A percentile compares a stretch with the other conserved stretches of the same genome.
These are phyloP conservation scores for Marmota monax DNA, from an alignment of 2,113 vertebrate genomes.

Conservation along the genomic window DNA sequence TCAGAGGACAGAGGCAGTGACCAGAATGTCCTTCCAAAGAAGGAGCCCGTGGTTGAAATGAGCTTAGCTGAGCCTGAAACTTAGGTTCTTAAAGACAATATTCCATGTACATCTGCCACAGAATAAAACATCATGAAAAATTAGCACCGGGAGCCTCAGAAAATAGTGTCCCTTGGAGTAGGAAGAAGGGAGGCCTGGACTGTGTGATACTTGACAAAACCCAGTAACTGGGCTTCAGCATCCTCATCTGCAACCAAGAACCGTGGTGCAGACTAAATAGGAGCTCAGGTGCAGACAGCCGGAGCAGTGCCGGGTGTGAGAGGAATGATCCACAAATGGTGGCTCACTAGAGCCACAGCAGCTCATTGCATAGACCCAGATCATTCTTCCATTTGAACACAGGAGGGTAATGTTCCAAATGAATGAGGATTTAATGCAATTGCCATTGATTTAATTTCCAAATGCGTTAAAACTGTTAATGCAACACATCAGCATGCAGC, in stretches of 20 bases:
- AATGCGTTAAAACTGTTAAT: conserved; percentile 76
- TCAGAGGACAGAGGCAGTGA: background rate
- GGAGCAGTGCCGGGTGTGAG: background rate
- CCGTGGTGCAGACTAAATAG: background rate
- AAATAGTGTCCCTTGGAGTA: background rate
- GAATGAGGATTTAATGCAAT: conserved; percentile 70
- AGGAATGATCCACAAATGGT: background rate
- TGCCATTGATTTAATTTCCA: conserved; percentile 81
- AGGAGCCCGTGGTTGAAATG: background rate
- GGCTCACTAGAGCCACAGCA: background rate
- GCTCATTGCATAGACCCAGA: background rate
- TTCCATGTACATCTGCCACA: background rate
- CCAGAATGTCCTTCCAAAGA: background rate
- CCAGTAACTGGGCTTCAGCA: background rate
- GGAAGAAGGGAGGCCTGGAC: background rate
- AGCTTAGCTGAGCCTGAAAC: background rate
- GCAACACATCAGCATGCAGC: conserved; percentile 81
- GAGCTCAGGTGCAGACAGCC: background rate
- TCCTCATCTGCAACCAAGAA: background rate
- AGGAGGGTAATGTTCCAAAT: conserved; percentile 64
- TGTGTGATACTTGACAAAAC: background rate
- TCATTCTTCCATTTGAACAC: conserved; percentile 61
- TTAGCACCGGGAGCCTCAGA: background rate
- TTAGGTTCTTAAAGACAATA: background rate
- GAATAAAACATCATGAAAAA: background rate